phyloP scores from a whole-genome alignment of 2,888 invertebrate genomes.

The Lasioglossum figueresi region DNA sequence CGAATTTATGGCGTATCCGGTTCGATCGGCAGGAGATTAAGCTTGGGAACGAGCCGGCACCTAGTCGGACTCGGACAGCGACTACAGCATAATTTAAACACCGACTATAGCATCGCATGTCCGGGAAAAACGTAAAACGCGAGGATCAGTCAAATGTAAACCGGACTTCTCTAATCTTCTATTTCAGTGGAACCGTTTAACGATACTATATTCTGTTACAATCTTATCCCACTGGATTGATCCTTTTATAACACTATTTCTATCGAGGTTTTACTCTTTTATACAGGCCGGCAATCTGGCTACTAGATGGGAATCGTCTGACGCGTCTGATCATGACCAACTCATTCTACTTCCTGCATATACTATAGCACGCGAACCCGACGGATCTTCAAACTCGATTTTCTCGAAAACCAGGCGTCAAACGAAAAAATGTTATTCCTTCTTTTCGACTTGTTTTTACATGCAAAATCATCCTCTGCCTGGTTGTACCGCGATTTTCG shows the following conservation, averaged over 20 bases:
- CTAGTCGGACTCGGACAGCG: background rate
- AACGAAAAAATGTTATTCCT: too few relatives aligned
- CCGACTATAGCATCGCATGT: too few relatives aligned
- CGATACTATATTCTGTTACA: background rate
- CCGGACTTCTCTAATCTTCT: background rate
- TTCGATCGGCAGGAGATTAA: background rate
- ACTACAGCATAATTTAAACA: background rate
- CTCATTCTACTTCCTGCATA: too few relatives aligned
- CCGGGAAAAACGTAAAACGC: background rate
- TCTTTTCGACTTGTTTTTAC: too few relatives aligned
- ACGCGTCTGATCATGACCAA: too few relatives aligned
- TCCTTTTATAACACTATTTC: background rate
- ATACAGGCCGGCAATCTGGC: too few relatives aligned
- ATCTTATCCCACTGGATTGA: background rate
- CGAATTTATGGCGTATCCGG: conserved; percentile 11
- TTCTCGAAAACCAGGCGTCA: too few relatives aligned
- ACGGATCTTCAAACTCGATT: too few relatives aligned
- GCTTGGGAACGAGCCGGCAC: background rate
- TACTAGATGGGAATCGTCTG: too few relatives aligned
- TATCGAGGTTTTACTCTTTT: background rate
- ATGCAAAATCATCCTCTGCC: too few relatives aligned
- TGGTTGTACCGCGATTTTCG: too few relatives aligned
- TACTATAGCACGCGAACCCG: too few relatives aligned
- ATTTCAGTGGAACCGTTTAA: background rate
- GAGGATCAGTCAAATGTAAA: background rate